Evolutionary conservation across 2,888 invertebrate species (phyloP).

Genomic region (Microctonus hyperodae): DNA sequence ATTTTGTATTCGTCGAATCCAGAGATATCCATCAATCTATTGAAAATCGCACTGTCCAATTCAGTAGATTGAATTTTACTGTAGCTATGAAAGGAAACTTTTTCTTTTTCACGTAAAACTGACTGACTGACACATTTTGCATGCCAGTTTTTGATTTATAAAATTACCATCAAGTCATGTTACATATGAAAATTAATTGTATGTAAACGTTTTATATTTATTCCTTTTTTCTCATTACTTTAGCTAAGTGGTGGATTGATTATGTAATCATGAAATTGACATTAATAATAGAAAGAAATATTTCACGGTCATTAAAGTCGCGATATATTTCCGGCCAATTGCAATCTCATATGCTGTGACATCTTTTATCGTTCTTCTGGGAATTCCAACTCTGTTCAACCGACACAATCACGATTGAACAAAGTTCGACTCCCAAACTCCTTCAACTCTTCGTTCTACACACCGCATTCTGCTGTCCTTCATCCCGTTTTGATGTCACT

Average conservation of each 20-base stretch:
- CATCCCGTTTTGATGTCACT: background rate
- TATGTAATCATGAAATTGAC: background rate
- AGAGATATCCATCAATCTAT: constrained; percentile 13
- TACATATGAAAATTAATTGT: background rate
- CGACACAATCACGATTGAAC: constrained; percentile 4
- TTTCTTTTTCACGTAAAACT: background rate
- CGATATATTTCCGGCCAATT: constrained; percentile 2
- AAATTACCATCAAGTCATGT: background rate
- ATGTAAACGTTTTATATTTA: background rate
- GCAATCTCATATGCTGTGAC: constrained; percentile 2
- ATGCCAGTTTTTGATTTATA: background rate
- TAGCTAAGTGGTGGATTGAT: background rate
- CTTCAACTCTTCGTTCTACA: constrained; percentile 12
- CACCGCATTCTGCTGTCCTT: background rate
- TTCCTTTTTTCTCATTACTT: background rate
- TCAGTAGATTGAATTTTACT: constrained; percentile 16
- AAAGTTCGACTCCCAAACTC: constrained; percentile 9
- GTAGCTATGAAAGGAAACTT: background rate
- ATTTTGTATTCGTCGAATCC: background rate
- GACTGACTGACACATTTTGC: background rate
- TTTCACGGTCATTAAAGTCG: background rate
- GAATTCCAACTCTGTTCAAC: constrained; percentile 11
- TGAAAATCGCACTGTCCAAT: background rate
- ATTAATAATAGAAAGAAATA: background rate
- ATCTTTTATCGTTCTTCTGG: background rate